Evolutionary conservation across 2,113 vertebrate species (phyloP).

Genomic region (Nicator chloris): DNA sequence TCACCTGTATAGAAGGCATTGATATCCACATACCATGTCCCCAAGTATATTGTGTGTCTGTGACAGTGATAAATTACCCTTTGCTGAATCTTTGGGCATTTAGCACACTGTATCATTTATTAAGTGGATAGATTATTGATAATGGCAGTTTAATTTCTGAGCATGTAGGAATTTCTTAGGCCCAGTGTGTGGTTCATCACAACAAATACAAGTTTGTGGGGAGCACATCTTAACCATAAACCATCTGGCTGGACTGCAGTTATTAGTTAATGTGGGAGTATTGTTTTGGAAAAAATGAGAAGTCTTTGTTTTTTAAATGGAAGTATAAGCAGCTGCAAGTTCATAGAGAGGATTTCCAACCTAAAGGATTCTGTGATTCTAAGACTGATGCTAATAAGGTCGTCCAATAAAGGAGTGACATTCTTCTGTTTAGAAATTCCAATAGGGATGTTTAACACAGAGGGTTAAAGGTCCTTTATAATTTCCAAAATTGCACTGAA

Average conservation of each 20-base stretch:
- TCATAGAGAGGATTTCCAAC: background rate
- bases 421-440: background rate
- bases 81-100: background rate
- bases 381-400: background rate
- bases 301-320: conserved; percentile 16
- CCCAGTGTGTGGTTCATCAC: background rate
- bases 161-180: background rate
- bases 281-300: conserved; percentile 44
- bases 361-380: background rate
- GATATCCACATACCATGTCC: conserved; percentile 1
- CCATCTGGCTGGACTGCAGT: background rate
- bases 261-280: conserved; percentile 7
- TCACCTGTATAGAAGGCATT: conserved; percentile 38
- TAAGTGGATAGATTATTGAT: conserved; percentile 32
- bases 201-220: background rate
- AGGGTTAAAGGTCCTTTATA: background rate
- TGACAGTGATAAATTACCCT: conserved; percentile 55
- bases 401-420: background rate
- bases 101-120: conserved; percentile 13
- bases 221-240: background rate
- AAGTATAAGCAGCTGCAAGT: conserved; percentile 29
- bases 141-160: conserved; percentile 39
- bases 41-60: conserved; percentile 12
- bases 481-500: background rate
- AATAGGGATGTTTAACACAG: background rate